Evolutionary conservation across 2,888 invertebrate species (phyloP), one percentile per base, ranked within the genome.

Genomic region (Nymphalis polychloros): DNA sequence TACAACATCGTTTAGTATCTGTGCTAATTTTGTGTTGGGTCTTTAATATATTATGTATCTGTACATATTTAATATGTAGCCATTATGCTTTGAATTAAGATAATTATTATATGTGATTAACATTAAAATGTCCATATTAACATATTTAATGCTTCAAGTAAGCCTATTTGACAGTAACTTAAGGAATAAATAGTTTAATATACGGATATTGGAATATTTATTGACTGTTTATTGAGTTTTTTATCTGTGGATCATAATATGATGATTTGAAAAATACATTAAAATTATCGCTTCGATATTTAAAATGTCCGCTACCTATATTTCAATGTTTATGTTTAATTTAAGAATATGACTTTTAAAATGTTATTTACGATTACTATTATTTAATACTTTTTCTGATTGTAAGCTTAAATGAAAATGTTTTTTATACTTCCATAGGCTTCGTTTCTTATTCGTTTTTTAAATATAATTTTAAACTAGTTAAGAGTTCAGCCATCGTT

Each of bases 11-110:
- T 64, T 63, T 68, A 53, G 20, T 53, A 49, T 64, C 46, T 68
- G 59, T 59, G 59, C 68, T 63, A 68, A 68, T 68, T 68, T 59
- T 47, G 16, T 63, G 19, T 63, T 35, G 7, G 17, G 19, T 35
- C 27, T 27, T 27, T 55, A n/a, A n/a, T 47, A 46, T 41, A 41
- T 59, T 59, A 41, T 57, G 19, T 41, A 23, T 6, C n/a, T 27
- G 35, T n/a, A n/a, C 23, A 27, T 16, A 52, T 52, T 23, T 52
- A 27, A 23, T 19, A 27, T 23, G 41, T 13, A 3, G 13, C 41
- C 41, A 41, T 41, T 41, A 23, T 16, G n/a, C 8, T 19, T 20
- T 50, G 8, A 50, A n/a, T 19, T 50, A 19, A 19, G 50, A n/a
- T 19, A 50, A 50, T 4, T 41, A 41, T 13, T 41, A 41, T 13